phyloP scores from a whole-genome alignment of 2,888 invertebrate species.

The Fragum fragum region DNA sequence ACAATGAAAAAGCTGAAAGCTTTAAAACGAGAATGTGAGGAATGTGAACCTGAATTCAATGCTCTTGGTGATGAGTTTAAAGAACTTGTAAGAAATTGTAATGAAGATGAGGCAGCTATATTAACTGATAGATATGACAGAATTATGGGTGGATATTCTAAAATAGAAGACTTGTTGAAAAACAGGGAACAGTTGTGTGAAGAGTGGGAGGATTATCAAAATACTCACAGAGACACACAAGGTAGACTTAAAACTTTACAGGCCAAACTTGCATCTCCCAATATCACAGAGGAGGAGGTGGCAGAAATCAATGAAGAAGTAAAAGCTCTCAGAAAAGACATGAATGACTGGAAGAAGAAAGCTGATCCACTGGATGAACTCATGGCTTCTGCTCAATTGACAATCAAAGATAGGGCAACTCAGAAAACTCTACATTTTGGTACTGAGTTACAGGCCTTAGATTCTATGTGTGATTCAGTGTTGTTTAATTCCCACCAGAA shows the following conservation, averaged over 20 bases:
- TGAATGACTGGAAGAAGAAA: conserved; percentile 78
- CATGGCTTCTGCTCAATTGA: conserved; percentile 80
- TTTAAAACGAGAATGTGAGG: conserved; percentile 94
- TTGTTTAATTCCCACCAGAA: conserved; percentile 78
- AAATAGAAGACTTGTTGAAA: conserved; percentile 82
- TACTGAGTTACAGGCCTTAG: conserved; percentile 80
- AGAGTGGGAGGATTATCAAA: conserved; percentile 92
- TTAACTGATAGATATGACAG: conserved; percentile 92
- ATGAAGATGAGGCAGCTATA: conserved; percentile 92
- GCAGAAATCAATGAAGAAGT: conserved; percentile 91
- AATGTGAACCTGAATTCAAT: conserved; percentile 93
- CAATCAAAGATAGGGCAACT: conserved; percentile 82
- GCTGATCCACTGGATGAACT: conserved; percentile 81
- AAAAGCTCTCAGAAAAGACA: conserved; percentile 89
- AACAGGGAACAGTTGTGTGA: conserved; percentile 83
- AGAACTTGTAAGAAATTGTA: conserved; percentile 90
- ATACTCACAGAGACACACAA: conserved; percentile 93
- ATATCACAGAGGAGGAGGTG: conserved; percentile 90
- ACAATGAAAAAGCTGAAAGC: conserved; percentile 92
- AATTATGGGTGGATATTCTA: conserved; percentile 92
- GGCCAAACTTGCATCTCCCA: conserved; percentile 93
- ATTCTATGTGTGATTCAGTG: conserved; percentile 76
- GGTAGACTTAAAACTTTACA: conserved; percentile 93
- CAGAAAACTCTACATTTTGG: conserved; percentile 83
- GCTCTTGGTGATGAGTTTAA: conserved; percentile 94